Conservation (phyloP, 1,140 invertebrate genomes). For the Babylonia areolata region DNA sequence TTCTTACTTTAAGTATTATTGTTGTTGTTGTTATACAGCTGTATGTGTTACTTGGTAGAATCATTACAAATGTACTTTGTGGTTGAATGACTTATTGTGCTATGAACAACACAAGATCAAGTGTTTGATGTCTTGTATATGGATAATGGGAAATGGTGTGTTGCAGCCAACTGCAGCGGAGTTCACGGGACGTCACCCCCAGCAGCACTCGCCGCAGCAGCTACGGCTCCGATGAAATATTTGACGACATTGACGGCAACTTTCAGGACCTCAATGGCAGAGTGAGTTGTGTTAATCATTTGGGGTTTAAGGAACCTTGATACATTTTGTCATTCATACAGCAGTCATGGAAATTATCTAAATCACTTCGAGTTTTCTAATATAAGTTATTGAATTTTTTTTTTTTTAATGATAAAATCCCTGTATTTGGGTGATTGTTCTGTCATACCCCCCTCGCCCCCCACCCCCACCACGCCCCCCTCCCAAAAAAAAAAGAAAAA, state of each 20-base stretch:
- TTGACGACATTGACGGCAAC: constrained; percentile 72
- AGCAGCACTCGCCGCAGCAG: constrained; percentile 51
- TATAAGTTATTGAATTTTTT: no score
- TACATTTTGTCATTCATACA: no score
- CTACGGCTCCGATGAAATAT: constrained; percentile 63
- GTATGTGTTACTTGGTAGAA: neutral
- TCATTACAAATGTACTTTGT: neutral
- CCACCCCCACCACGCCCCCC: no score
- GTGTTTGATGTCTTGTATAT: neutral
- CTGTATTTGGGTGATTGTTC: no score
- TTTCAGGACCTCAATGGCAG: constrained; percentile 69
- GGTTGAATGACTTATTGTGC: neutral
- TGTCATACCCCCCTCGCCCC: no score
- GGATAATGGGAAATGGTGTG: constrained; percentile 19
- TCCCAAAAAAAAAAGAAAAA: no score
- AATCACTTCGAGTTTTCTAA: no score
- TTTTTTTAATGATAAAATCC: no score
- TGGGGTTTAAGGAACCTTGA: no score
- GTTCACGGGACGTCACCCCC: constrained; percentile 49
- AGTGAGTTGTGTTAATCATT: constrained; percentile 49
- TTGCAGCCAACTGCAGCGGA: constrained; percentile 64
- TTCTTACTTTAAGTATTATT: no score
- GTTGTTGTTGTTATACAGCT: no score
- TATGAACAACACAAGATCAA: neutral
- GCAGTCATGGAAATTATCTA: no score